Evolutionary conservation across 2,888 invertebrate genomes (phyloP), one percentile per base, ranked within the genome.

Genomic region (Gryllus longicercus): DNA sequence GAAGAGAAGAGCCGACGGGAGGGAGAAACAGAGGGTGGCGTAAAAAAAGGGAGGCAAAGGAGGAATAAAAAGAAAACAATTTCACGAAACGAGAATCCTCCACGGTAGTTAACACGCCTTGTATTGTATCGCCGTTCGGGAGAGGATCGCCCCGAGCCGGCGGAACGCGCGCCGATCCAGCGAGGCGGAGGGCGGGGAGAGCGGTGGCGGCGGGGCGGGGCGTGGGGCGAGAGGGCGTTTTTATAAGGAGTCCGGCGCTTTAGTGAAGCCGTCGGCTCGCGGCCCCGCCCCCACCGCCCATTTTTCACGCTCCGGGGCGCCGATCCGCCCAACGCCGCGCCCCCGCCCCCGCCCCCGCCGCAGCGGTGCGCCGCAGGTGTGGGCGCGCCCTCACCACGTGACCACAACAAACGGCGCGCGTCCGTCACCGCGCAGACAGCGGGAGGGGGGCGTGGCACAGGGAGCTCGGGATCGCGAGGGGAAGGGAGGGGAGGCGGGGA

Each of bases 261-360:
- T 63, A 63, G 16, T 63, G 63, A 63, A 63, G 63, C n/a, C 63
- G 63, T 63, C 63, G 16, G n/a, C 63, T n/a, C 63, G n/a, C 63
- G 4, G n/a, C 63, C 16, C 63, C 14, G 63, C n/a, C n/a, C 63
- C 63, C 16, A 63, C 38, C 63, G n/a, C 63, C 63, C 63, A 63
- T 63, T 63, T 63, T 63, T 63, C 63, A 63, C 63, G 63, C 63
- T n/a, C 63, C n/a, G 16, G 63, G 63, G n/a, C n/a, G 63, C n/a
- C n/a, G 16, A 14, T 18, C 63, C n/a, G 16, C 63, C 63, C 63
- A 8, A 1, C 14, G 11, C 16, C n/a, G n/a, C n/a, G 63, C 63
- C 63, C 63, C 14, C n/a, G 3, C n/a, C 1, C 63, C 63, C 63
- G 5, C 4, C 63, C 5, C 63, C 11, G 4, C 63, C 63, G 63